Percentiles rank a stretch among this genome's conserved stretches.
Conservation (phyloP, 2,113 vertebrate species). For the Parotia lawesii region DNA sequence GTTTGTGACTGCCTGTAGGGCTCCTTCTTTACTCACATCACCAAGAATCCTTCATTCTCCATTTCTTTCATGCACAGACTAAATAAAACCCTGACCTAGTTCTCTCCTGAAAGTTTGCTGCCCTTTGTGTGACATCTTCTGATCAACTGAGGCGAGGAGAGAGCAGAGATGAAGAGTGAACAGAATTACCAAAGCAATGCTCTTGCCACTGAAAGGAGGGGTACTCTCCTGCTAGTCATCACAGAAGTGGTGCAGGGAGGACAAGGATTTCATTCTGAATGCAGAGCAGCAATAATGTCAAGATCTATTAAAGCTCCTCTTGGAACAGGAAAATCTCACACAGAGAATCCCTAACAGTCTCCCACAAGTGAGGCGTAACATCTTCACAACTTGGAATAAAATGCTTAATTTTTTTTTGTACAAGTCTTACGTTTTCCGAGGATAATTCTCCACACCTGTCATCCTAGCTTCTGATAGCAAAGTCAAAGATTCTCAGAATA, state of each 20-base stretch:
- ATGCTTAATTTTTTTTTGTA: neutral
- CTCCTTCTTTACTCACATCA: neutral
- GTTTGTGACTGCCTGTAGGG: neutral
- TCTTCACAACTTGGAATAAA: neutral
- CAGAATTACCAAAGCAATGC: neutral
- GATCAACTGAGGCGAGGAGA: neutral
- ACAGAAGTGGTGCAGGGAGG: neutral
- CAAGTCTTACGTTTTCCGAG: neutral
- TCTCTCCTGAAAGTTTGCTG: neutral
- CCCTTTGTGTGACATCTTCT: neutral
- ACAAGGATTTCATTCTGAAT: neutral
- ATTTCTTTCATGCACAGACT: neutral
- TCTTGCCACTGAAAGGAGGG: neutral
- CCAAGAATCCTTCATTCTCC: neutral
- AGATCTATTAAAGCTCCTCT: neutral
- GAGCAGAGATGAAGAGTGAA: neutral
- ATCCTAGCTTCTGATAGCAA: neutral
- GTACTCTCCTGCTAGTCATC: neutral
- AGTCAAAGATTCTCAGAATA: neutral
- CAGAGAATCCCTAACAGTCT: neutral
- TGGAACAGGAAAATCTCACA: neutral
- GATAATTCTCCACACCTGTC: conserved; percentile 21
- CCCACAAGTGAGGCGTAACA: neutral
- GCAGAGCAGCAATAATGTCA: neutral
- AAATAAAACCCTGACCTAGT: neutral